These are phyloP conservation scores for Gyps fulvus DNA, from an alignment of 2,113 vertebrate genomes.

Conservation along the genomic window DNA sequence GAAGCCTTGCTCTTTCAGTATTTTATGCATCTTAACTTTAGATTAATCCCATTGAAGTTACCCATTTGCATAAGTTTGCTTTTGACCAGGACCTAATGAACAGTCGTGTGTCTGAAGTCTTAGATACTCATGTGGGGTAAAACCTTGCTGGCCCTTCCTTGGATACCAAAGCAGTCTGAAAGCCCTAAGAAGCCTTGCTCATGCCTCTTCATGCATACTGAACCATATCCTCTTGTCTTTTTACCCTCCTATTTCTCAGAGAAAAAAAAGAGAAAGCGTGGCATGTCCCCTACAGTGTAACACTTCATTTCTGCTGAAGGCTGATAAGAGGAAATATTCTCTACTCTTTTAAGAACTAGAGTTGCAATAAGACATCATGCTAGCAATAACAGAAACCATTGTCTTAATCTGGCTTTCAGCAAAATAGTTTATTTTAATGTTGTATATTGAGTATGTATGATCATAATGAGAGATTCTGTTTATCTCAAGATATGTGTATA, in stretches of 20 bases:
- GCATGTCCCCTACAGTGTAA: not conserved
- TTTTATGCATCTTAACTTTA: not conserved
- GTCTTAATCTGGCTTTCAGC: not conserved
- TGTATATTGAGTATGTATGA: not conserved
- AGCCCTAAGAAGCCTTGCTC: not conserved
- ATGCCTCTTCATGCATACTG: not conserved
- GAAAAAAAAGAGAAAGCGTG: not conserved
- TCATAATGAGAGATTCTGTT: not conserved
- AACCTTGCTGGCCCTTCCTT: not conserved
- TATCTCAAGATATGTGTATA: not conserved
- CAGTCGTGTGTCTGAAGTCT: not conserved
- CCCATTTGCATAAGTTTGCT: accelerated
- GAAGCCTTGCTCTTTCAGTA: not conserved
- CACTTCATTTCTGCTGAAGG: not conserved
- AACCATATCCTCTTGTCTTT: not conserved
- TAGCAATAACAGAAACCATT: not conserved
- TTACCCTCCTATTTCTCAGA: not conserved
- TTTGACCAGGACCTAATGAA: not conserved
- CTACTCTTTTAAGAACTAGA: not conserved
- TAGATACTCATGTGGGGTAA: not conserved
- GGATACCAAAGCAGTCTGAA: not conserved
- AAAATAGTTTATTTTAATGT: not conserved
- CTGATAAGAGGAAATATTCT: not conserved
- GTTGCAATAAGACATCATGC: not conserved
- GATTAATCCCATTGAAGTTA: not conserved